These are phyloP conservation scores for Palythoa grandiflora DNA, from an alignment of 92 coral and sea anemone genomes.

Conservation along the genomic window DNA sequence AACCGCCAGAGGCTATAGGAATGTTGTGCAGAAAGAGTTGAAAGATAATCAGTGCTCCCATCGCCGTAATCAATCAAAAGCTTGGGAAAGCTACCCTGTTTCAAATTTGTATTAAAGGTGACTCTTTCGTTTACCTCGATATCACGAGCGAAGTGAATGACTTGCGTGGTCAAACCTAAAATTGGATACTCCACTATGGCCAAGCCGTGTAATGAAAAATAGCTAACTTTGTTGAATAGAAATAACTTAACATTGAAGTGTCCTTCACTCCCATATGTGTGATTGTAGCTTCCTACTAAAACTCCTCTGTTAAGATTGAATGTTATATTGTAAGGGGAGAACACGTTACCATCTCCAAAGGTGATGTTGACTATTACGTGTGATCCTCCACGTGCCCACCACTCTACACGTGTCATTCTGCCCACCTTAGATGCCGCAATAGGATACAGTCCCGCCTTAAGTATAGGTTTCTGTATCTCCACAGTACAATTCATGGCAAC, in stretches of 20 bases:
- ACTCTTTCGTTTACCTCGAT: slow-evolving; percentile 93
- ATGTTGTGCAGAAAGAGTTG: slow-evolving; percentile 38
- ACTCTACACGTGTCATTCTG: slow-evolving; percentile 55
- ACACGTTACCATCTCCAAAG: slow-evolving; percentile 69
- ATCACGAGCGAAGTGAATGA: slow-evolving; percentile 68
- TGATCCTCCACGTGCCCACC: slow-evolving; percentile 75
- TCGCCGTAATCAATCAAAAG: slow-evolving; percentile 60
- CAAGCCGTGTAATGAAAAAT: slow-evolving; percentile 24
- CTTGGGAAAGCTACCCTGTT: slow-evolving; percentile 69
- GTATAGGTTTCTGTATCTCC: slow-evolving; percentile 43
- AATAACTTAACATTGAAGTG: slow-evolving; percentile 62
- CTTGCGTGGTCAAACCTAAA: slow-evolving; percentile 51
- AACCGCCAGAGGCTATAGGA: slow-evolving; percentile 56
- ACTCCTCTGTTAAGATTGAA: slow-evolving; percentile 33
- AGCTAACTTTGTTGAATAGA: slow-evolving; percentile 65
- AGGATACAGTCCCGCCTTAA: slow-evolving; percentile 46
- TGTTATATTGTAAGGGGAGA: slow-evolving; percentile 23
- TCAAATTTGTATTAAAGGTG: slow-evolving; percentile 45
- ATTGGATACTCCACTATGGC: slow-evolving; percentile 65
- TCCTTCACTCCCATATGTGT: slow-evolving; percentile 59
- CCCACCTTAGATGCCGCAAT: slow-evolving; percentile 42
- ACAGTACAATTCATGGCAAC: slow-evolving; percentile 45
- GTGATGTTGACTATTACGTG: slow-evolving; percentile 63
- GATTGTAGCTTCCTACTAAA: slow-evolving; percentile 27
- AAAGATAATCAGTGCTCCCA: slow-evolving; percentile 6